Base-by-base conservation (phyloP, 2,113 vertebrate genomes). In the Hylia prasina region DNA sequence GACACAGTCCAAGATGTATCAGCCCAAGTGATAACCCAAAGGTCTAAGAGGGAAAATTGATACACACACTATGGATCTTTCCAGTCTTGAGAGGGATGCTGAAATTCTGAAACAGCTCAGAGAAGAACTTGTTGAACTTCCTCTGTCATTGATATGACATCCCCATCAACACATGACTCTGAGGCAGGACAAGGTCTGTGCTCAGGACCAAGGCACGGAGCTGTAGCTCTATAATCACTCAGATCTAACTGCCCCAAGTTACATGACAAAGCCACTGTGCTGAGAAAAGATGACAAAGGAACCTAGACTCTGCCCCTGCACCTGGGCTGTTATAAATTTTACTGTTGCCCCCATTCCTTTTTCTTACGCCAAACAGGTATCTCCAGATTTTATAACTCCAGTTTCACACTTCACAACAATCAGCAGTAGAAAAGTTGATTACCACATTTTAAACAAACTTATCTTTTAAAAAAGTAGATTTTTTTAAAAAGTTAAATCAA, bases 191-290 rank as follows among this genome's bases (percentile, higher is more conserved):
- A 88, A 47, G 53, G 61, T 24, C 35, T 54, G 16, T 3, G 3
- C 15, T 81, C 80, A 83, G 20, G 30, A 73, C 7, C 18, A 39
- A 54, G 39, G 37, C 42, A 66, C 15, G 3, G 63, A 22, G 8
- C 6, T 60, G 33, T 17, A 21, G 33, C 13, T 80, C 45, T 65
- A 8, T 5, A 35, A 1, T 19, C 35, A 37, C 33, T 39, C 63
- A 79, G 30, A 48, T 65, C 25, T 11, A 31, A n/a, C 4, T 82
- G 15, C 14, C 31, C 13, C 35, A 71, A 40, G 23, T 40, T 79
- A 23, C 15, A 7, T 2, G 17, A 51, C 12, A 94, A 82, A 76
- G 11, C 20, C 65, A 71, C 7, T 0, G 0, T 10, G 9, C 19
- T 33, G 25, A 72, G 25, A 35, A 64, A 87, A 75, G 22, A 31